Conservation (phyloP, 2,888 invertebrate genomes). For the Callyntrura guangdongensis region DNA sequence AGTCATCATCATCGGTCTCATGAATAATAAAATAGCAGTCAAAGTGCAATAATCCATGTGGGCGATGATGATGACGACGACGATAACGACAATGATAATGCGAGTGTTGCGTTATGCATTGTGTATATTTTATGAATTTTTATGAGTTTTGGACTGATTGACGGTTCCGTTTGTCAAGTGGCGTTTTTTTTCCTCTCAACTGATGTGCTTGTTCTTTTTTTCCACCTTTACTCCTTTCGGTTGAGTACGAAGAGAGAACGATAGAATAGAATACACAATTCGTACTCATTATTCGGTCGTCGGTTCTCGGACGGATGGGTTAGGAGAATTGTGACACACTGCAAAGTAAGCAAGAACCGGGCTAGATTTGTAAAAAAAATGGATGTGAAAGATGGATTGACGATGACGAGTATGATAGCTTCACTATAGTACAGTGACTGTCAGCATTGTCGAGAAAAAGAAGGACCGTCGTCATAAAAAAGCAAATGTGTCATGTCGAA, state of each 20-base stretch:
- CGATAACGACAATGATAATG: constrained; percentile 11
- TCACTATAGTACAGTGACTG: too few relatives aligned
- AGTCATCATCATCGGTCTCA: neutral
- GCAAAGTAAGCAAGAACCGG: too few relatives aligned
- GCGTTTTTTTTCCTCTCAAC: constrained; percentile 24
- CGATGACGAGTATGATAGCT: too few relatives aligned
- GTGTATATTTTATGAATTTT: constrained; percentile 48
- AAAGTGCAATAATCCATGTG: constrained; percentile 11
- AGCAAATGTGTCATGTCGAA: too few relatives aligned
- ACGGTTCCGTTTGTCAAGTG: constrained; percentile 72
- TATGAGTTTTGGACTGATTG: constrained; percentile 68
- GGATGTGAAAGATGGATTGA: too few relatives aligned
- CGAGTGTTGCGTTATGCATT: constrained; percentile 1
- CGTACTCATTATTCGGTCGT: neutral
- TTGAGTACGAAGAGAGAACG: neutral
- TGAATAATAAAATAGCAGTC: constrained; percentile 24
- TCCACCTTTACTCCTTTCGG: neutral
- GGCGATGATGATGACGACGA: neutral
- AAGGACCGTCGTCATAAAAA: too few relatives aligned
- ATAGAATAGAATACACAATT: neutral
- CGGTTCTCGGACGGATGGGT: neutral
- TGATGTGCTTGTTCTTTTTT: neutral
- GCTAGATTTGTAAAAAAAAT: too few relatives aligned
- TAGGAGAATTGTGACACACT: neutral
- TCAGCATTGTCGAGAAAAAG: too few relatives aligned